Conservation (phyloP, 2,888 invertebrate genomes). For the Agapetus fuscipes region DNA sequence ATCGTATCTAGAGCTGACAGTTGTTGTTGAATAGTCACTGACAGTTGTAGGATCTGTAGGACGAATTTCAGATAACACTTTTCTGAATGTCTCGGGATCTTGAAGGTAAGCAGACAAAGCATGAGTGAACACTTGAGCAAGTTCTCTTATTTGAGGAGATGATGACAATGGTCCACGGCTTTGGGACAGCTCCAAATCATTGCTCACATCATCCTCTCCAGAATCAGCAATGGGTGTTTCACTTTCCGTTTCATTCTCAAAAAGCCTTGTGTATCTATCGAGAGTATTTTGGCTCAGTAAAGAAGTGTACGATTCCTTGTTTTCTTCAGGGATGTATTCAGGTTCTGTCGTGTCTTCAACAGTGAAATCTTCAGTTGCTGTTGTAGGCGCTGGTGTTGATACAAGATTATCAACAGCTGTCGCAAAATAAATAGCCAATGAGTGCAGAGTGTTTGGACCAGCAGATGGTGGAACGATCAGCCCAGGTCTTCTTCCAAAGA, state of each 20-base stretch:
- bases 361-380: conserved; percentile 25
- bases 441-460: conserved; percentile 68
- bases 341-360: conserved; percentile 25
- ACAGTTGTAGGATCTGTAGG: conserved; percentile 63
- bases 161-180: conserved; percentile 52
- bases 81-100: conserved; percentile 72
- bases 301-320: conserved; percentile 45
- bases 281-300: conserved; percentile 58
- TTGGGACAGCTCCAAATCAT: conserved; percentile 52
- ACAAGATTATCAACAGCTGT: conserved; percentile 53
- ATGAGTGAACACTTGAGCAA: conserved; percentile 77
- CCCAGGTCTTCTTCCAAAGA: conserved; percentile 47
- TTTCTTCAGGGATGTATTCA: conserved; percentile 27
- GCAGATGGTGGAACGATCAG: conserved; percentile 63
- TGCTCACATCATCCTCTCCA: conserved; percentile 29
- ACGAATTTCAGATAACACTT: conserved; percentile 63
- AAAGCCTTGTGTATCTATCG: conserved; percentile 49
- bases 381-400: conserved; percentile 28
- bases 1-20: conserved; percentile 26
- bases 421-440: conserved; percentile 72
- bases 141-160: conserved; percentile 60
- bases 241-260: conserved; percentile 26
- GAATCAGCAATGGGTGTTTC: conserved; percentile 26
- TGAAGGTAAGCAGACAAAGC: conserved; percentile 74
- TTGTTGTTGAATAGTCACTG: conserved; percentile 33